phyloP scores from a whole-genome alignment of 2,888 invertebrate genomes.

The Tetropium fuscum region DNA sequence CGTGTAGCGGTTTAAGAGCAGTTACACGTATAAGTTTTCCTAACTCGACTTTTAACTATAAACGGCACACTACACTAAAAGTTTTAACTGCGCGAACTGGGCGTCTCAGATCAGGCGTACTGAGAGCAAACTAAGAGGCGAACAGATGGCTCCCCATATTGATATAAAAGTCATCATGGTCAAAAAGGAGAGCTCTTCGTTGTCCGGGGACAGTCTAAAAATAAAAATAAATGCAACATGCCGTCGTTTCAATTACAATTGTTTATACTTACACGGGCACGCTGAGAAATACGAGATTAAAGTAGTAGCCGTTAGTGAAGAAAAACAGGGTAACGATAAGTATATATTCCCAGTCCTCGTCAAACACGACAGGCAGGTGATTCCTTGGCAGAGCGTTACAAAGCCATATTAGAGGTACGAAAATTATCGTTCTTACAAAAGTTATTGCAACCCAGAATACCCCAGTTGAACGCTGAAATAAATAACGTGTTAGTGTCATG shows the following conservation, averaged over 20 bases:
- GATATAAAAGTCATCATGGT: no score
- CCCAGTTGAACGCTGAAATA: not conserved
- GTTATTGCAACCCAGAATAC: not conserved
- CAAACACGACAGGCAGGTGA: conserved; percentile 40
- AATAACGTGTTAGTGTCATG: no score
- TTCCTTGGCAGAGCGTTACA: conserved; percentile 43
- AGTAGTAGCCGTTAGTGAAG: conserved; percentile 16
- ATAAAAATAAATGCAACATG: not conserved
- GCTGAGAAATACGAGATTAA: conserved; percentile 4
- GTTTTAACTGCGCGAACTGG: no score
- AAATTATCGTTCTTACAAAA: conserved; percentile 13
- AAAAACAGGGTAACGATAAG: conserved; percentile 34
- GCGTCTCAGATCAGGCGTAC: no score
- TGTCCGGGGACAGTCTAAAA: not conserved
- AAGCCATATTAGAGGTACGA: conserved; percentile 36
- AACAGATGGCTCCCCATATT: no score
- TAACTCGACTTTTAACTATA: no score
- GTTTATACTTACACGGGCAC: conserved; percentile 5
- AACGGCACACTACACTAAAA: no score
- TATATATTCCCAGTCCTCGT: conserved; percentile 43
- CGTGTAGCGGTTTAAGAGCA: no score
- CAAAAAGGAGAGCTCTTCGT: no score
- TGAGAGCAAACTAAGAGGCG: no score
- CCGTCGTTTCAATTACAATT: no score
- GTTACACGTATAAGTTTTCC: no score